Percentiles rank a stretch among this genome's conserved stretches.
These are phyloP conservation scores for Pyrgilauda ruficollis DNA, from an alignment of 2,113 vertebrate species.

Conservation along the genomic window DNA sequence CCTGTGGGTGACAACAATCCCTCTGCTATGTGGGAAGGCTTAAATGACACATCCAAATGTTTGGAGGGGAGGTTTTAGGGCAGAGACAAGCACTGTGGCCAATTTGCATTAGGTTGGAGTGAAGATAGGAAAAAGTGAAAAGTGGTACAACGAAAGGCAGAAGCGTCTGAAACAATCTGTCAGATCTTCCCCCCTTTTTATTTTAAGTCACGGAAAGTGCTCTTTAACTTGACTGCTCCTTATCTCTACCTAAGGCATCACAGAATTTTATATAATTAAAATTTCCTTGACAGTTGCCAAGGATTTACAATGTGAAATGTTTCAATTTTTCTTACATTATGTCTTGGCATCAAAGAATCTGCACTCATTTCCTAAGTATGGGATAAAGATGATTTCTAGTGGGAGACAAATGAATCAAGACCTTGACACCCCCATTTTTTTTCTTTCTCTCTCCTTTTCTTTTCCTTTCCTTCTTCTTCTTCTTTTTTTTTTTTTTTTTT, in stretches of 20 bases:
- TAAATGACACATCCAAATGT: background rate
- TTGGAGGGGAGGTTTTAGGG: background rate
- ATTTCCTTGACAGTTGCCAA: constrained; percentile 65
- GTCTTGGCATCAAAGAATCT: constrained; percentile 73
- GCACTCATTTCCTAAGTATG: constrained; percentile 63
- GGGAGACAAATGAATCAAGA: constrained; percentile 79
- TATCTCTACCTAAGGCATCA: constrained; percentile 34
- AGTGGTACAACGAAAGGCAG: background rate
- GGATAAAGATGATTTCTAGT: constrained; percentile 75
- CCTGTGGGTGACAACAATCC: background rate
- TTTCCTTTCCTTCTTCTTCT: constrained; percentile 34
- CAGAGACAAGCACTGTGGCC: background rate
- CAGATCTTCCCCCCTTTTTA: background rate
- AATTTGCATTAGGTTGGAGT: background rate
- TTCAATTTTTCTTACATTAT: constrained; percentile 70
- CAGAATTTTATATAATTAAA: constrained; percentile 62
- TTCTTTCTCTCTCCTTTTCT: constrained; percentile 49
- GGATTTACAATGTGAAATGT: constrained; percentile 77
- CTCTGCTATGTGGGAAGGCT: background rate
- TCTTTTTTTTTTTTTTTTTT: constrained; percentile 51
- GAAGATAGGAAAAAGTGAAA: background rate
- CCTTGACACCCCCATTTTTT: constrained; percentile 77
- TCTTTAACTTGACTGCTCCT: constrained; percentile 21
- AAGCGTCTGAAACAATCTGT: background rate
- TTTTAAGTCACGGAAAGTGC: background rate